A percentile compares a stretch with the other conserved stretches of the same genome.
phyloP scores from a whole-genome alignment of 2,888 invertebrate genomes.

The Petrolisthes manimaculis region DNA sequence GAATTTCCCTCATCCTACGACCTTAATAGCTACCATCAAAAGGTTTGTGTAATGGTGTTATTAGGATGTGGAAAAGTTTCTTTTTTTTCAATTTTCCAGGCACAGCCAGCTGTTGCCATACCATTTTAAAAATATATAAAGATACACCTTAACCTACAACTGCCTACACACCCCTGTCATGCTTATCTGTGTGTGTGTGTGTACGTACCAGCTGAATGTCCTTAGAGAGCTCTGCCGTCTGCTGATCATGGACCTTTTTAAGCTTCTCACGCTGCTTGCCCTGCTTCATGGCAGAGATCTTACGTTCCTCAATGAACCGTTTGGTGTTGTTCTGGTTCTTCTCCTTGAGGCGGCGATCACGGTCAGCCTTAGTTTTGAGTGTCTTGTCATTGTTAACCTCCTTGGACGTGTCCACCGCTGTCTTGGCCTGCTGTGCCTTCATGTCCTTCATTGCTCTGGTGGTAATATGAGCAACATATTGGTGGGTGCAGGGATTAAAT shows the following conservation, averaged over 20 bases:
- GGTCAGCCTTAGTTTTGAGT: slow-evolving; percentile 94
- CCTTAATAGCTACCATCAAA: too few species aligned
- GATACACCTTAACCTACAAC: not conserved
- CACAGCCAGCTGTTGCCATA: not conserved
- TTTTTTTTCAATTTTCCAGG: too few species aligned
- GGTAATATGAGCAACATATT: not conserved
- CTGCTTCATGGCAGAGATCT: slow-evolving; percentile 88
- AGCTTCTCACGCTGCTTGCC: slow-evolving; percentile 92
- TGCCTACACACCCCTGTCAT: not conserved
- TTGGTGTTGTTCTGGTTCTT: slow-evolving; percentile 98
- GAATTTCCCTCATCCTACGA: too few species aligned
- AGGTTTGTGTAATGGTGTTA: too few species aligned
- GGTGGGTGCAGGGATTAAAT: too few species aligned
- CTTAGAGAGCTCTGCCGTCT: slow-evolving; percentile 87
- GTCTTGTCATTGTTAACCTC: slow-evolving; percentile 96
- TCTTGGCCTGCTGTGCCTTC: slow-evolving; percentile 93
- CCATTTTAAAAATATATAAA: not conserved
- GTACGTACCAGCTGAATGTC: slow-evolving; percentile 85
- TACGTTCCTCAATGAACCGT: slow-evolving; percentile 95
- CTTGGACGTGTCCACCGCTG: slow-evolving; percentile 96
- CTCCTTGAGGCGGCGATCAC: slow-evolving; percentile 91
- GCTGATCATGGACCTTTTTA: slow-evolving; percentile 91
- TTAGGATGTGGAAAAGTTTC: too few species aligned
- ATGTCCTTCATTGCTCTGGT: slow-evolving; percentile 92
- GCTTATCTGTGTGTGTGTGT: too few species aligned